Evolutionary conservation across 1,140 invertebrate genomes (phyloP), one percentile per base, ranked within the genome.

Genomic region (Drosophila saltans): DNA sequence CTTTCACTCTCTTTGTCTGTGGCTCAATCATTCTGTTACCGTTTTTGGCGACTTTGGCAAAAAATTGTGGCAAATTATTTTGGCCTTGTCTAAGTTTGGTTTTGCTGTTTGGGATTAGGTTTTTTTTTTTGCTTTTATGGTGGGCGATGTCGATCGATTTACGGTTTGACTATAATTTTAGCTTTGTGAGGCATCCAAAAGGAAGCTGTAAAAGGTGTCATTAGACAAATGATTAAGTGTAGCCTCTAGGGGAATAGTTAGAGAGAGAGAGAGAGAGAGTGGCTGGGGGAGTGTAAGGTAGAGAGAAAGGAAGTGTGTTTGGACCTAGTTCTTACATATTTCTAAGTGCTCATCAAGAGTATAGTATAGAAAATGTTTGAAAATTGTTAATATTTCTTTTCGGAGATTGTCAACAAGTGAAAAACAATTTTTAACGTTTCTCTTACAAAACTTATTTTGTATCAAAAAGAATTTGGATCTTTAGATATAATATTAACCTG

Each of bases 1-100:
- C 33, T n/a, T n/a, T 36, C 33, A 6, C 33, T 5, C 33, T 36
- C 6, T 75, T 16, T 62, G 58, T 43, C 10, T 40, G n/a, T 36
- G 28, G 33, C 6, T 36, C 33, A 36, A 36, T 36, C 33, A 36
- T 36, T 57, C 66, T 62, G 55, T 66, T 68, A 75, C 40, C 63
- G 65, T 62, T 60, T 74, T 80, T 69, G 62, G 78, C 66, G 78
- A 77, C 80, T 71, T 52, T 60, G 66, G 78, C 80, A 88, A 88
- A 88, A 88, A 88, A 88, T 80, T 89, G 84, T 81, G 33, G 69
- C 82, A 84, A 90, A 89, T 89, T 89, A 89, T 89, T 88, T 90
- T 89, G 84, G 85, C 84, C 84, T 89, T 89, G 84, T 90, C 85
- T 82, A 78, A 80, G 75, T 89, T 89, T 89, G 78, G 75, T 56